Percentiles rank a stretch among this genome's conserved stretches.
Conservation (phyloP, 2,888 invertebrate species). For the Lepidocyrtinus sp. region DNA sequence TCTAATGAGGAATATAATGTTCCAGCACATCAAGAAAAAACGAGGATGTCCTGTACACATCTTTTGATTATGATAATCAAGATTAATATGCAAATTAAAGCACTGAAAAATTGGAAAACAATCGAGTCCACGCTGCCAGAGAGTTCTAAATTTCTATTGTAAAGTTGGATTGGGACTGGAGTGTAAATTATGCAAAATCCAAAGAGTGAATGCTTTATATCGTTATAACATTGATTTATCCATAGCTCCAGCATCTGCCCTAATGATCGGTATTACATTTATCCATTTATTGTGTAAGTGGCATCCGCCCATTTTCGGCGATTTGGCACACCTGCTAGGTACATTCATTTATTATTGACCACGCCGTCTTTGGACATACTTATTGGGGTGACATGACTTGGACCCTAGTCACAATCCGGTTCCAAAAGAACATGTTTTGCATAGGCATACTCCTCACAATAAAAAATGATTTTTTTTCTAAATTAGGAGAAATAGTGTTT, state of each 20-base stretch:
- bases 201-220: background rate
- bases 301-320: background rate
- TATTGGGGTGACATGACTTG: no score
- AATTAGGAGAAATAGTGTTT: no score
- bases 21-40: background rate
- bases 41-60: slow-evolving; percentile 23
- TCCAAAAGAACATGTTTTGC: background rate
- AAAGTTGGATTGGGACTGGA: background rate
- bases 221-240: background rate
- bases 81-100: slow-evolving; percentile 8
- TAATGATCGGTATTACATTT: background rate
- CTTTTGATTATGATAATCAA: background rate
- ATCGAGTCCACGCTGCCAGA: background rate
- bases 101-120: background rate
- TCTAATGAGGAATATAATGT: background rate
- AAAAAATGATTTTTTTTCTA: no score
- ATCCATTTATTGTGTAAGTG: background rate
- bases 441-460: background rate
- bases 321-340: background rate
- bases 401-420: background rate
- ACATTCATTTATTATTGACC: background rate
- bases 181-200: background rate
- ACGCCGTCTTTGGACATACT: background rate
- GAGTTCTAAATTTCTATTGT: no score
- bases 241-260: background rate